A percentile compares a stretch with the other conserved stretches of the same genome.
Evolutionary conservation across 2,888 invertebrate species (phyloP).

Genomic region (Physocephala rufipes): DNA sequence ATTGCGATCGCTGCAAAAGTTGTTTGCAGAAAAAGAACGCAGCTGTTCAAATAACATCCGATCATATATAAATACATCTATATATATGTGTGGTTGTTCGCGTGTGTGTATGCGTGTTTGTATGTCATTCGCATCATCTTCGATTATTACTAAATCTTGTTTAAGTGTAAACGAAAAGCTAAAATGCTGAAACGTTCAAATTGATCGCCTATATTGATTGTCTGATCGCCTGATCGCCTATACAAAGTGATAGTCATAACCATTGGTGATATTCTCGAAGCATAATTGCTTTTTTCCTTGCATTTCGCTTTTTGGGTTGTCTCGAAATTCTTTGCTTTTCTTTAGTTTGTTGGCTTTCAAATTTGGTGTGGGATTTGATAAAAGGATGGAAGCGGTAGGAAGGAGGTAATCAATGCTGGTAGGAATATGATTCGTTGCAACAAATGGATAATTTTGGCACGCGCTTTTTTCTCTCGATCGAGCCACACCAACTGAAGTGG

Average conservation of each 20-base stretch:
- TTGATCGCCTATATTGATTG: not conserved
- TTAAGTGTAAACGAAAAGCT: conserved; percentile 12
- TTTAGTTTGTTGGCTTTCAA: not conserved
- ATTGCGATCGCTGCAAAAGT: not conserved
- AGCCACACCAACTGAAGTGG: conserved; percentile 11
- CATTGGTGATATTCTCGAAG: conserved; percentile 10
- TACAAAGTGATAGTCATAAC: not conserved
- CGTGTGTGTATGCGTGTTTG: not conserved
- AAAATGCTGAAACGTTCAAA: conserved; percentile 4
- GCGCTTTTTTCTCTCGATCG: not conserved
- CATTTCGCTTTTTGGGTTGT: no score
- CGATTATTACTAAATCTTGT: not conserved
- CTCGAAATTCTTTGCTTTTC: no score
- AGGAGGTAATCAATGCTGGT: not conserved
- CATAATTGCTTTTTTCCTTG: not conserved
- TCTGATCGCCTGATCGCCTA: not conserved
- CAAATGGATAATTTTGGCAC: not conserved
- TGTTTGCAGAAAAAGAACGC: conserved; percentile 4
- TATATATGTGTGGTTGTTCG: no score
- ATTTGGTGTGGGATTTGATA: not conserved
- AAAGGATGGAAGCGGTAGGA: no score
- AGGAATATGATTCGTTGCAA: not conserved
- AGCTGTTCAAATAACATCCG: conserved; percentile 27
- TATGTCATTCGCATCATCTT: conserved; percentile 9
- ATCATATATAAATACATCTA: not conserved